phyloP scores from a whole-genome alignment of 2,888 invertebrate species.

The Drosophila leonis region DNA sequence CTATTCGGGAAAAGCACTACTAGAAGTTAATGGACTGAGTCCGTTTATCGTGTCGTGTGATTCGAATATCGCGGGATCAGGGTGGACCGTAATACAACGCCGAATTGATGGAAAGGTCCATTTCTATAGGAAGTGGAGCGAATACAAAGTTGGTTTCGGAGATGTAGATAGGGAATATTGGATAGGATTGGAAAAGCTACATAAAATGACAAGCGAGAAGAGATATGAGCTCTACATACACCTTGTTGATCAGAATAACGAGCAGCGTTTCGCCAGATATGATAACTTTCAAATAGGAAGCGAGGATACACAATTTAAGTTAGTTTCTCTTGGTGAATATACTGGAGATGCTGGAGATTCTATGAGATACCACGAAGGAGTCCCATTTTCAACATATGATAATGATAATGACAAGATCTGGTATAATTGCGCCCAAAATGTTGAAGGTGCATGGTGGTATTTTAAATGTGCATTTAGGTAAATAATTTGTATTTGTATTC shows the following conservation, averaged over 20 bases:
- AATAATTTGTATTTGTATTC: neutral
- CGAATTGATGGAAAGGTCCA: neutral
- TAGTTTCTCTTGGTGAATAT: neutral
- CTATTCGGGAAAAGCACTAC: neutral
- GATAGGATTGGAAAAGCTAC: neutral
- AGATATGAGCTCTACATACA: neutral
- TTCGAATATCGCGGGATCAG: neutral
- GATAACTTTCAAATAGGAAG: neutral
- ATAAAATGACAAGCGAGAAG: neutral
- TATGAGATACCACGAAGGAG: neutral
- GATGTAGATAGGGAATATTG: neutral
- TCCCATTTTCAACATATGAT: neutral
- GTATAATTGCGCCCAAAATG: neutral
- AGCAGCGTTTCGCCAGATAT: neutral
- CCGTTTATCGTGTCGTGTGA: neutral
- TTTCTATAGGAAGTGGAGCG: neutral
- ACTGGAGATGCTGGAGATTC: neutral
- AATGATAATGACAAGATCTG: neutral
- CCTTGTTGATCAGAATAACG: neutral
- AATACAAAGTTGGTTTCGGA: neutral
- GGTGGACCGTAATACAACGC: too few species aligned
- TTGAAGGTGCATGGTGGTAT: neutral
- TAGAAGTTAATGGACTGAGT: neutral
- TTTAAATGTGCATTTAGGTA: neutral
- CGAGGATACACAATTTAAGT: neutral